These are phyloP conservation scores for Mythimna albipuncta DNA, from an alignment of 2,888 invertebrate species.

Conservation along the genomic window DNA sequence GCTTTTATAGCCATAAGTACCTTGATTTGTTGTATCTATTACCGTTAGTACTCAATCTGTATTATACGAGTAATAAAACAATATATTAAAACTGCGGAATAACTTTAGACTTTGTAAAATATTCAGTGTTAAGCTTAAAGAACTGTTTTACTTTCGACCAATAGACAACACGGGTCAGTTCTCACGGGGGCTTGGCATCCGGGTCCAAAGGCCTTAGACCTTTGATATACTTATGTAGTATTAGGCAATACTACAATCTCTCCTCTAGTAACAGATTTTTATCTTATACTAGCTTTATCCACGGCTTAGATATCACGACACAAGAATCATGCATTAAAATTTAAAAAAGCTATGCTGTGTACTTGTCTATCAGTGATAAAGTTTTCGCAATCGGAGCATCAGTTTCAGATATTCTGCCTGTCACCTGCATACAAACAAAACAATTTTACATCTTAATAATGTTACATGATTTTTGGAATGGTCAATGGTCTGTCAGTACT, in stretches of 20 bases:
- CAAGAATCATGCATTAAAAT: background rate
- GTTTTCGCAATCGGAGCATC: too few relatives aligned
- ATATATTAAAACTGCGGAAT: conserved; percentile 1
- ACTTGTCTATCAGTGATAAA: too few relatives aligned
- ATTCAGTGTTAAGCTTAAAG: conserved; percentile 5
- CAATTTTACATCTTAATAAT: too few relatives aligned
- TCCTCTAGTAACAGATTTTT: background rate
- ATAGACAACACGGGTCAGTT: conserved; percentile 30
- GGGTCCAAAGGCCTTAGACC: conserved; percentile 52
- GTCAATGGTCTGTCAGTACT: too few relatives aligned
- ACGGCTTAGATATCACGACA: background rate
- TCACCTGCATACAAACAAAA: too few relatives aligned
- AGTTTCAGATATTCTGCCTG: too few relatives aligned
- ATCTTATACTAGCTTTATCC: background rate
- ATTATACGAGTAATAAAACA: conserved; percentile 27
- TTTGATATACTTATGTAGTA: conserved; percentile 31
- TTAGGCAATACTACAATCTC: conserved; percentile 22
- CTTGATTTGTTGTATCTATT: background rate
- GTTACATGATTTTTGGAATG: too few relatives aligned
- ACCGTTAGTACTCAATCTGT: conserved; percentile 16
- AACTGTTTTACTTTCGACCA: conserved; percentile 20
- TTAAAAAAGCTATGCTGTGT: too few relatives aligned
- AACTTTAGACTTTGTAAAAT: conserved; percentile 17
- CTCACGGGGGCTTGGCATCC: conserved; percentile 58
- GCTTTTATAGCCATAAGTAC: background rate